Base-by-base conservation (phyloP, 2,888 invertebrate genomes). In the Megamerina dolium region DNA sequence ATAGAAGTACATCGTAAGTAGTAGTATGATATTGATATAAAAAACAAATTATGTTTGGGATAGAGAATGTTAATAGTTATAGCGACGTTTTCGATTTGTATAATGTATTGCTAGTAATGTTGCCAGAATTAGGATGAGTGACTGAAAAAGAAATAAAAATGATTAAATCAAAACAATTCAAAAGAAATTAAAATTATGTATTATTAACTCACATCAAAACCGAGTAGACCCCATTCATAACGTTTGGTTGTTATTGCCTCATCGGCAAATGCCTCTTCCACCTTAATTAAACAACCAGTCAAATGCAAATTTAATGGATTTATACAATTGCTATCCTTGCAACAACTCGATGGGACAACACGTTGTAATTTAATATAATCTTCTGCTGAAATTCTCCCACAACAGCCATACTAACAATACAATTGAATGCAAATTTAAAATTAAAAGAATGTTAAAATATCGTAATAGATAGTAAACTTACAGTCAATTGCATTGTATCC, bases 81-180 rank as follows among this genome's bases (percentile, higher is more conserved):
- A 63, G 39, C 64, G 60, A 14, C 64, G 58, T 19, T 46, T 52
- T 29, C 60, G 64, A 52, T 66, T 64, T n/a, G 58, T 54, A 26
- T 62, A 64, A 40, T 64, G 65, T 45, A 63, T 55, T 45, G 64
- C 65, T 37, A 64, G 46, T 18, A 63, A 48, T 16, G 54, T 36
- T 27, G 64, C 61, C 43, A 66, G 29, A 10, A 52, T 41, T 13
- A 64, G 49, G 29, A 64, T 57, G 8, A 60, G 41, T 29, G 57
- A 13, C 64, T 64, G 40, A 0, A 54, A 50, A 20, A 17, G 10
- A 41, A 26, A n/a, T 30, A 30, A 17, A 33, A 27, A 27, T 16
- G 2, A 20, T 12, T 19, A 31, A 18, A 26, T 14, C 3, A 26
- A 12, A 34, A 19, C 5, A 35, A 9, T 29, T 29, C 5, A 13